These are phyloP conservation scores for Lampris megalopsis DNA, from an alignment of 2,113 vertebrate genomes.

Conservation along the genomic window DNA sequence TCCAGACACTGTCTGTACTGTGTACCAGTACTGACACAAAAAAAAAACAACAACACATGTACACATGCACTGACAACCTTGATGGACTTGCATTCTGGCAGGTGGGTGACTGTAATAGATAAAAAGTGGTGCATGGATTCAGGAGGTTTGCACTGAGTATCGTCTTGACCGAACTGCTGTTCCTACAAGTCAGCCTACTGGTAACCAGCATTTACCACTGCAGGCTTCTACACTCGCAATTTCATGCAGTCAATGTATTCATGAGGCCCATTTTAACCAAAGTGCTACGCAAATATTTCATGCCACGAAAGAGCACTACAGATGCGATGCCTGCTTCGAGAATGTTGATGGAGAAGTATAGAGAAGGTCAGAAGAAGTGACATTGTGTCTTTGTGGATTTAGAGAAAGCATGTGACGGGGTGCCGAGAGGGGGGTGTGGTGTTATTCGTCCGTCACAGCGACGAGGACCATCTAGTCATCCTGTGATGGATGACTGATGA, in stretches of 20 bases:
- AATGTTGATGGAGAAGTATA: too few relatives aligned
- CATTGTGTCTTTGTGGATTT: too few relatives aligned
- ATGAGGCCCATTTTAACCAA: too few relatives aligned
- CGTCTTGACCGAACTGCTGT: constrained; percentile 35
- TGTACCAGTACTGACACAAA: constrained; percentile 4
- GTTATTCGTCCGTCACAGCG: too few relatives aligned
- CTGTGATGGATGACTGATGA: too few relatives aligned
- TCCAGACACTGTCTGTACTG: constrained; percentile 38
- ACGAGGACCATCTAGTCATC: too few relatives aligned
- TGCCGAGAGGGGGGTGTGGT: too few relatives aligned
- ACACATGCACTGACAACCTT: constrained; percentile 53
- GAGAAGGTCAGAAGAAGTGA: too few relatives aligned
- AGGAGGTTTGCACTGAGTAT: constrained; percentile 25
- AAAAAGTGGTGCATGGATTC: constrained; percentile 32
- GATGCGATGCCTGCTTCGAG: too few relatives aligned
- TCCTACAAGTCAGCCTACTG: background rate
- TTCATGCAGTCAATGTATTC: background rate
- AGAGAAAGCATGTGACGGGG: too few relatives aligned
- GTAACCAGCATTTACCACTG: background rate
- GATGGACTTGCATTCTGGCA: constrained; percentile 26
- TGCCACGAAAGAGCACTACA: too few relatives aligned
- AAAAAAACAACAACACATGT: constrained; percentile 30
- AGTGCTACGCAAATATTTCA: too few relatives aligned
- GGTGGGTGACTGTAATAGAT: constrained; percentile 44
- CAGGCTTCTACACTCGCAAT: constrained; percentile 2